phyloP scores from a whole-genome alignment of 2,797 vertebrate genomes.

The Hyperoplus lanceolatus region DNA sequence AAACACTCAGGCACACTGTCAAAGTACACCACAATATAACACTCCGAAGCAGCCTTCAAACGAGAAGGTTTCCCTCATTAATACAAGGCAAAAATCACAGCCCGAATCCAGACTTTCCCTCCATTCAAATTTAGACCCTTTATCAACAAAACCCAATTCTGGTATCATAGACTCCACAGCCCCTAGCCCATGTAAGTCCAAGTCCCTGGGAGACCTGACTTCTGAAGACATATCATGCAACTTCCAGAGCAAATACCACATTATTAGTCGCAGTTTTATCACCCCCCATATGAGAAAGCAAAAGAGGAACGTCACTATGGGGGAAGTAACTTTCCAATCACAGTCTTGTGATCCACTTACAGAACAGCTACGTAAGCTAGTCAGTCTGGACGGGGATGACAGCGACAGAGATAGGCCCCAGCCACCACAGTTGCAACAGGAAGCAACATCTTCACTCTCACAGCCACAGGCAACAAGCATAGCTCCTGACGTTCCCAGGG shows the following conservation, averaged over 20 bases:
- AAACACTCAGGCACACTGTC: slow-evolving; percentile 57
- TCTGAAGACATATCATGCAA: slow-evolving; percentile 98
- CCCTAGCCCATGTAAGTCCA: slow-evolving; percentile 92
- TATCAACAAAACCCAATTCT: slow-evolving; percentile 48
- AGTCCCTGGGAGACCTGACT: slow-evolving; percentile 96
- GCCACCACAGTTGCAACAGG: slow-evolving; percentile 36
- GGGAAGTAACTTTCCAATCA: slow-evolving; percentile 67
- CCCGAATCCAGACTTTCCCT: slow-evolving; percentile 46
- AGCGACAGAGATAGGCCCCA: slow-evolving; percentile 49
- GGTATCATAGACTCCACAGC: slow-evolving; percentile 44
- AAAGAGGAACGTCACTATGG: slow-evolving; percentile 65
- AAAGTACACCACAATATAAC: slow-evolving; percentile 49
- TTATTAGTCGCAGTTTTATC: slow-evolving; percentile 95
- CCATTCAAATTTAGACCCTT: slow-evolving; percentile 47
- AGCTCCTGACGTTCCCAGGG: slow-evolving; percentile 44
- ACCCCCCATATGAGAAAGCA: slow-evolving; percentile 87
- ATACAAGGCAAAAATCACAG: slow-evolving; percentile 35
- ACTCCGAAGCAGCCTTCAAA: slow-evolving; percentile 42
- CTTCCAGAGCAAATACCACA: slow-evolving; percentile 97
- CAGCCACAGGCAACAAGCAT: slow-evolving; percentile 53
- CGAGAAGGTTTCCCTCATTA: slow-evolving; percentile 33
- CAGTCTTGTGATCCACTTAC: slow-evolving; percentile 91
- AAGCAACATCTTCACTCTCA: slow-evolving; percentile 26
- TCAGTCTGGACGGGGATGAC: slow-evolving; percentile 91
- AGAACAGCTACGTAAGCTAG: slow-evolving; percentile 92